These are phyloP conservation scores for Irena cyanogastra DNA, from an alignment of 2,113 vertebrate species.

Conservation along the genomic window DNA sequence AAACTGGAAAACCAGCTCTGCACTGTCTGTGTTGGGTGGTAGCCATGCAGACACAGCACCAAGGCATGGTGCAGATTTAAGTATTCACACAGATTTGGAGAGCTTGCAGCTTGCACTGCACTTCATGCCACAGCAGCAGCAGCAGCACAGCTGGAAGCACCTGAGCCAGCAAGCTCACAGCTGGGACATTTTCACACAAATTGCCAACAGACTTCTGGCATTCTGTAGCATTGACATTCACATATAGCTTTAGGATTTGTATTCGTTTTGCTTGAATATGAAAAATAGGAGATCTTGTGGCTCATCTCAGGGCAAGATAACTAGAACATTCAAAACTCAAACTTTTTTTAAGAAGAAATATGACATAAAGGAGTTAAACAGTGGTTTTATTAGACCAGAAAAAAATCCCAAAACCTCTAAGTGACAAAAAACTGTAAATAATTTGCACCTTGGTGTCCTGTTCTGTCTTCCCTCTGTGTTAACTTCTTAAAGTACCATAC, in stretches of 20 bases:
- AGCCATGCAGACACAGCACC: background rate
- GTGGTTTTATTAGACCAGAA: background rate
- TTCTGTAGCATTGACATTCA: background rate
- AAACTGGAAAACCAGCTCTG: background rate
- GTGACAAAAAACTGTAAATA: background rate
- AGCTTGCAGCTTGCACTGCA: background rate
- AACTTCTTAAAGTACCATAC: background rate
- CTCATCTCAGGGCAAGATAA: background rate
- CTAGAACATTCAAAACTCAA: background rate
- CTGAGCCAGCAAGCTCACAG: background rate
- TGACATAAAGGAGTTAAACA: background rate
- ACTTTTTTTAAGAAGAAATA: background rate
- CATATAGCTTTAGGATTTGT: background rate
- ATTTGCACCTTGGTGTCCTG: background rate
- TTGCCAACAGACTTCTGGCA: background rate
- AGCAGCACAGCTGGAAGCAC: background rate
- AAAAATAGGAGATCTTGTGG: background rate
- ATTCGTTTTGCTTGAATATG: background rate
- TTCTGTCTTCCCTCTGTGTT: background rate
- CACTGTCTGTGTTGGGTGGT: background rate
- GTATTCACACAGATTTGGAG: background rate
- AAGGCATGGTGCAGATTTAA: background rate
- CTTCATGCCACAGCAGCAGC: background rate
- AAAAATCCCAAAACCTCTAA: background rate
- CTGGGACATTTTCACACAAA: background rate